Conservation (phyloP, 2,888 invertebrate species). For the Cantharis rustica region DNA sequence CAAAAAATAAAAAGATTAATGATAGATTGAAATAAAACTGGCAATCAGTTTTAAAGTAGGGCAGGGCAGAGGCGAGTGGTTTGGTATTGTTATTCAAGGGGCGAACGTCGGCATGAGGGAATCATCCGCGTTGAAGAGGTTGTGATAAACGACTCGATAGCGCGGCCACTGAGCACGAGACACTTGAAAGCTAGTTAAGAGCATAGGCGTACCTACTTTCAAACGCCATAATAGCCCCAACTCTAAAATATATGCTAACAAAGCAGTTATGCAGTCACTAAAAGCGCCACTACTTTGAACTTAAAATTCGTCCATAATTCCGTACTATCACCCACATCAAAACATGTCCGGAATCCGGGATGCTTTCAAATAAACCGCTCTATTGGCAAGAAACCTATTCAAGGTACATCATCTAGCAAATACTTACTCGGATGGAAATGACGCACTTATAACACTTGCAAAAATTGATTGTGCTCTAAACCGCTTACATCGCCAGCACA, state of each 20-base stretch:
- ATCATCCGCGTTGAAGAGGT: constrained; percentile 46
- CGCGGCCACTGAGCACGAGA: constrained; percentile 33
- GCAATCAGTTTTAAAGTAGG: constrained; percentile 31
- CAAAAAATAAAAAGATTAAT: constrained; percentile 31
- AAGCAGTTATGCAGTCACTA: constrained; percentile 24
- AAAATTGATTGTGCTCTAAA: not conserved
- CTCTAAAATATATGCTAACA: constrained; percentile 22
- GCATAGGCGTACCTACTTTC: constrained; percentile 28
- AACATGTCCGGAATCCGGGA: constrained; percentile 19
- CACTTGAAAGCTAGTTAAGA: constrained; percentile 31
- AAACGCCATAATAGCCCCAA: constrained; percentile 19
- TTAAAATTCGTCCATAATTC: constrained; percentile 17
- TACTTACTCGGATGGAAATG: not conserved
- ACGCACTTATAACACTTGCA: not conserved
- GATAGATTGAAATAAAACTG: constrained; percentile 31
- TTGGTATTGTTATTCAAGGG: constrained; percentile 46
- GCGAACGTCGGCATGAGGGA: constrained; percentile 41
- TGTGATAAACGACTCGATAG: constrained; percentile 47
- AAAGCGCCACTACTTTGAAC: constrained; percentile 22
- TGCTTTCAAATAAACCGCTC: constrained; percentile 1
- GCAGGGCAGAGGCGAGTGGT: constrained; percentile 29
- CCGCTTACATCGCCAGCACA: not conserved
- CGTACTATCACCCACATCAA: constrained; percentile 11
- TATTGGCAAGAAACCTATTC: constrained; percentile 1
- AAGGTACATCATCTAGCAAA: not conserved